These are phyloP conservation scores for Promerops cafer DNA, from an alignment of 2,113 vertebrate genomes.

Conservation along the genomic window DNA sequence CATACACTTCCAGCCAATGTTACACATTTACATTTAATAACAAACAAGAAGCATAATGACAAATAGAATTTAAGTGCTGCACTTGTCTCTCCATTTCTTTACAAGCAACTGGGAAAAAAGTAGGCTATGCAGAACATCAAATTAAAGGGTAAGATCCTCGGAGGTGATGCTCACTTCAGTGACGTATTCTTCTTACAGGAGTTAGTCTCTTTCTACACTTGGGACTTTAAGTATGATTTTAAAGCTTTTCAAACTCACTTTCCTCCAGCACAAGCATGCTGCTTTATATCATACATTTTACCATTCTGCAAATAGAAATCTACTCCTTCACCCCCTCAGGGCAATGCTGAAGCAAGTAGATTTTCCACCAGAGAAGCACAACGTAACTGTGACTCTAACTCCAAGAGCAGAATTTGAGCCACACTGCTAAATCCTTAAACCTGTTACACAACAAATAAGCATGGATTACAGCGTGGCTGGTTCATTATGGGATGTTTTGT, in stretches of 20 bases:
- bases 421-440: slow-evolving; percentile 47
- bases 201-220: not conserved
- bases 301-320: not conserved
- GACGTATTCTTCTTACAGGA: not conserved
- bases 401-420: not conserved
- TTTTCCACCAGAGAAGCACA: not conserved
- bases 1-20: not conserved
- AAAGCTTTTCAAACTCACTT: not conserved
- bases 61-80: not conserved
- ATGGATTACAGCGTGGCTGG: slow-evolving; percentile 66
- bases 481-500: slow-evolving; percentile 10
- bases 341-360: not conserved
- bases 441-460: slow-evolving; percentile 77
- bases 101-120: not conserved
- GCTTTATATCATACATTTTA: not conserved
- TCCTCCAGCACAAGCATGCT: not conserved
- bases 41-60: not conserved
- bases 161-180: not conserved
- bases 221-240: not conserved
- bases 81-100: not conserved
- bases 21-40: not conserved
- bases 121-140: not conserved
- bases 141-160: not conserved
- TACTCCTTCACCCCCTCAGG: not conserved
- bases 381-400: not conserved